These are phyloP conservation scores for Steromphala cineraria DNA, from an alignment of 2,888 invertebrate species.

Conservation along the genomic window DNA sequence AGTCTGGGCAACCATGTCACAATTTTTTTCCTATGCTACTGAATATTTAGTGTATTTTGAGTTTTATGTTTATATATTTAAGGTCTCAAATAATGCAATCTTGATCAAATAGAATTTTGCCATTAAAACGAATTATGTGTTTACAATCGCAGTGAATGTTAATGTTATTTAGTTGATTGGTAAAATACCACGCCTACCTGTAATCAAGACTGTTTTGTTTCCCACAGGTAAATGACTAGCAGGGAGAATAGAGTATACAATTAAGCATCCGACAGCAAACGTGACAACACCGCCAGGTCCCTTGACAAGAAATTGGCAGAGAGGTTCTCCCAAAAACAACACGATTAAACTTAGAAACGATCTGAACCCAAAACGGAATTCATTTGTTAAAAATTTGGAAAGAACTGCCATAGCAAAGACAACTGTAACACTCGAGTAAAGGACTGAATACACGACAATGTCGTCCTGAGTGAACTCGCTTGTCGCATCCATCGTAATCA, in stretches of 20 bases:
- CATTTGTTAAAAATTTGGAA: slow-evolving; percentile 73
- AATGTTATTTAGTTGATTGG: no score
- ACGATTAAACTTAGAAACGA: slow-evolving; percentile 69
- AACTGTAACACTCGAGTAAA: slow-evolving; percentile 71
- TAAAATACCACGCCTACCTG: slow-evolving; percentile 55
- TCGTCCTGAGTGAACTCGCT: slow-evolving; percentile 52
- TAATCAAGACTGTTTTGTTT: slow-evolving; percentile 70
- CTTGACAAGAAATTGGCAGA: slow-evolving; percentile 71
- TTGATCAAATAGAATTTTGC: no score
- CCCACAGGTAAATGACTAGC: slow-evolving; percentile 70
- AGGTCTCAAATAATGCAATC: no score
- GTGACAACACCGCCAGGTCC: slow-evolving; percentile 69
- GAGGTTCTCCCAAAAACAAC: slow-evolving; percentile 72
- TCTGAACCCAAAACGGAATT: slow-evolving; percentile 72
- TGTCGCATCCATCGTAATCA: slow-evolving; percentile 14
- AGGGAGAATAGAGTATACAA: slow-evolving; percentile 71
- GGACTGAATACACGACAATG: slow-evolving; percentile 70
- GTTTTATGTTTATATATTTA: no score
- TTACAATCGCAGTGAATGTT: no score
- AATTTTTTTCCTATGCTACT: no score
- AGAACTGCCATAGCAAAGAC: slow-evolving; percentile 73
- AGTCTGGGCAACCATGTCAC: no score
- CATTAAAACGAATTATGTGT: no score
- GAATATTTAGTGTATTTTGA: no score
- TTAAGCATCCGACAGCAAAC: slow-evolving; percentile 68